phyloP scores from a whole-genome alignment of 2,113 vertebrate species.

The Dolichotis patagonum region DNA sequence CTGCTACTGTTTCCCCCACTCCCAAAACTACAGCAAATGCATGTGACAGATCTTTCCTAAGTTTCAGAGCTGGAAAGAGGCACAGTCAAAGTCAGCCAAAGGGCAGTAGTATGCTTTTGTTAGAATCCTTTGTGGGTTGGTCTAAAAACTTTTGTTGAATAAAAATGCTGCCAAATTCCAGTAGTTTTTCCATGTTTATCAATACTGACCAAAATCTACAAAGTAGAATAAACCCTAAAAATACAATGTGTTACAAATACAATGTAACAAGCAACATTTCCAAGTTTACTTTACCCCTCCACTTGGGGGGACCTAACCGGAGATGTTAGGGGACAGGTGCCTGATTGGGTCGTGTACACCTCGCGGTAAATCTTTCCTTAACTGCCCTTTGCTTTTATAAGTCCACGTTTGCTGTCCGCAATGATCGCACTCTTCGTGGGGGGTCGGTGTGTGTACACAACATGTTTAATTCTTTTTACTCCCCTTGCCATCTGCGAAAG shows the following conservation, averaged over 20 bases:
- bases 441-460: not conserved
- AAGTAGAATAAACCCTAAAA: not conserved
- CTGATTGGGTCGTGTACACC: not conserved
- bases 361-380: too few relatives aligned
- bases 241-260: not conserved
- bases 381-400: not conserved
- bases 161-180: not conserved
- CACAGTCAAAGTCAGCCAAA: not conserved
- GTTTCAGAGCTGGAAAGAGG: not conserved
- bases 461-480: not conserved
- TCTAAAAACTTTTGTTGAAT: not conserved
- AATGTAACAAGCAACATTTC: not conserved
- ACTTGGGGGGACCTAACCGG: too few relatives aligned
- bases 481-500: not conserved
- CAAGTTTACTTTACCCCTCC: not conserved
- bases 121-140: not conserved
- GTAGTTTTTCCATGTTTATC: constrained; percentile 24
- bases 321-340: not conserved
- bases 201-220: not conserved
- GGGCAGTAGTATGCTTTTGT: not conserved
- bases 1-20: not conserved
- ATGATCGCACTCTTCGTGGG: not conserved
- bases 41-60: not conserved
- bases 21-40: not conserved
- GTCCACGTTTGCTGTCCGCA: not conserved